A percentile compares a stretch with the other conserved stretches of the same genome.
These are phyloP conservation scores for Megalops cyprinoides DNA, from an alignment of 2,797 vertebrate genomes.

Conservation along the genomic window DNA sequence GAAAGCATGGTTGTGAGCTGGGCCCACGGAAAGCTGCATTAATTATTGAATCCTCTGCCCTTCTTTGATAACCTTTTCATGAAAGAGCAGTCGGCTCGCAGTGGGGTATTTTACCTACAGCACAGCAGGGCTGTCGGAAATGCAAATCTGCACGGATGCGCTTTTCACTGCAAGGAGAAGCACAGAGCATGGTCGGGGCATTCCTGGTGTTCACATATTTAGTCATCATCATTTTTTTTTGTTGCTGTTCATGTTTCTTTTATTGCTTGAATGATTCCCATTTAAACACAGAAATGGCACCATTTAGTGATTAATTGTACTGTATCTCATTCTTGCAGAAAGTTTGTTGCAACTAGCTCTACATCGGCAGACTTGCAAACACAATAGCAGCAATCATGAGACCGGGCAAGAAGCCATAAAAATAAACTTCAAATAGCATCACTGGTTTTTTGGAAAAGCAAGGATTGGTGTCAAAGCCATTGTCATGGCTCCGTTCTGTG, in stretches of 20 bases:
- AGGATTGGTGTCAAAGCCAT: no score
- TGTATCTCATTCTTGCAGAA: neutral
- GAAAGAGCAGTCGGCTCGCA: conserved; percentile 54
- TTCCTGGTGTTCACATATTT: neutral
- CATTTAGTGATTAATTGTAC: neutral
- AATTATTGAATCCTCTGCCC: conserved; percentile 71
- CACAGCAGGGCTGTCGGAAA: neutral
- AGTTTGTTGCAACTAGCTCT: neutral
- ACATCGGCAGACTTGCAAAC: no score
- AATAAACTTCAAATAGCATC: no score
- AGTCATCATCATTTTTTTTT: neutral
- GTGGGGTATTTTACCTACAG: conserved; percentile 41
- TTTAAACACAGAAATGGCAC: neutral
- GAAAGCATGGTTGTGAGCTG: conserved; percentile 58
- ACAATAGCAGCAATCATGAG: neutral
- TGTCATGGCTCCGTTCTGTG: no score
- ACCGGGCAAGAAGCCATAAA: no score
- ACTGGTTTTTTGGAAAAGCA: no score
- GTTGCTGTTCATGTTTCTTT: neutral
- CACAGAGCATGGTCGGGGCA: neutral
- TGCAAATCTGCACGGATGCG: neutral
- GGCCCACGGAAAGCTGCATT: conserved; percentile 63
- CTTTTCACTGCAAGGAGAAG: neutral
- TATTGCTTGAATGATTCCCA: neutral
- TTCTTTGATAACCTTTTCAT: conserved; percentile 66